phyloP scores from a whole-genome alignment of 2,113 vertebrate genomes.

The Myocastor coypus region DNA sequence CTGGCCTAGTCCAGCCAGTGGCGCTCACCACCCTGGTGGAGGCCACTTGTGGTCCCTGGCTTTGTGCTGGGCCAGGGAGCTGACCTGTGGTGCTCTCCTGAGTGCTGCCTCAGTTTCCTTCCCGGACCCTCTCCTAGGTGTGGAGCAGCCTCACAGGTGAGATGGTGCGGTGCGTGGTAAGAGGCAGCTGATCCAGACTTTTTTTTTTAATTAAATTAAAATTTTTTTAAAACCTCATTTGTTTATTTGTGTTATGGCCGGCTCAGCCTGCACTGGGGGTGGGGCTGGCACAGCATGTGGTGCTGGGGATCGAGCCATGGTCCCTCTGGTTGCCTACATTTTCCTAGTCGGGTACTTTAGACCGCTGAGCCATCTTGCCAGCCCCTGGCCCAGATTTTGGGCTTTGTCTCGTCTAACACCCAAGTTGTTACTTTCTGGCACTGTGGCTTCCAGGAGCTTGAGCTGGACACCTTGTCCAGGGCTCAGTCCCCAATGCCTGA shows the following conservation, averaged over 20 bases:
- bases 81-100: accelerated
- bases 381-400: too few relatives aligned
- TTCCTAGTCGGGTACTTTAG: too few relatives aligned
- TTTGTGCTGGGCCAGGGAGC: background rate
- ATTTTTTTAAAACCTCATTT: too few relatives aligned
- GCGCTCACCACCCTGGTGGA: background rate
- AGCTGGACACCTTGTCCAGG: too few relatives aligned
- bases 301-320: too few relatives aligned
- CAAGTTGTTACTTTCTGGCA: background rate
- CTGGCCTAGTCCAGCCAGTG: background rate
- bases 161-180: background rate
- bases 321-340: too few relatives aligned
- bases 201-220: too few relatives aligned
- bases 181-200: background rate
- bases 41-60: accelerated
- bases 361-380: too few relatives aligned
- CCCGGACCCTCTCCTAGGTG: background rate
- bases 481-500: background rate
- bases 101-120: background rate
- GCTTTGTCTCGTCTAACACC: background rate
- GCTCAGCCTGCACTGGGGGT: too few relatives aligned
- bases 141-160: background rate
- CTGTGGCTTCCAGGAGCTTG: accelerated
- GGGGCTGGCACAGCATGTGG: too few relatives aligned
- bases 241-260: too few relatives aligned